Percentiles rank a stretch among this genome's conserved stretches.
These are phyloP conservation scores for Neodon shergylaensis DNA, from an alignment of 2,113 vertebrate genomes.

Conservation along the genomic window DNA sequence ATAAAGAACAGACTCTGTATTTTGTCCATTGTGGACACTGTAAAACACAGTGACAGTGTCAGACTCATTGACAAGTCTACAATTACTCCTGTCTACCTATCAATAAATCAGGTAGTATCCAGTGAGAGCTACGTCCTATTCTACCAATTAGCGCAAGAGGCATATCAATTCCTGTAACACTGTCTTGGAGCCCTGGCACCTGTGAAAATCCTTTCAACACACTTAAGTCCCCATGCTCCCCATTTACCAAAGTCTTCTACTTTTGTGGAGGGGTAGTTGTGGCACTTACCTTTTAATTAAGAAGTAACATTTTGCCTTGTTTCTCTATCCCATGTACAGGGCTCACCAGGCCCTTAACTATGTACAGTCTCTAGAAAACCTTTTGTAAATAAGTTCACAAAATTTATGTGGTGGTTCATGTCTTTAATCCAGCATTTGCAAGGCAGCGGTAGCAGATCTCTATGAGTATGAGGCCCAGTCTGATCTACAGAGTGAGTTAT, in stretches of 20 bases:
- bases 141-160: slow-evolving; percentile 87
- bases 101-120: slow-evolving; percentile 91
- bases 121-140: slow-evolving; percentile 95
- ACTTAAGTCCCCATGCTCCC: slow-evolving; percentile 60
- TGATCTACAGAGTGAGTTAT: not conserved
- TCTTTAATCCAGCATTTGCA: not conserved
- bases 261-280: slow-evolving; percentile 76
- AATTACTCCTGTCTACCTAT: slow-evolving; percentile 92
- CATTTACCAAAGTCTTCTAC: slow-evolving; percentile 81
- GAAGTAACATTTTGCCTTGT: slow-evolving; percentile 55
- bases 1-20: not conserved
- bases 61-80: slow-evolving; percentile 91
- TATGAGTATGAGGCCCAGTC: not conserved
- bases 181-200: slow-evolving; percentile 55
- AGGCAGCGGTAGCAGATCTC: not conserved
- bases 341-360: slow-evolving; percentile 1
- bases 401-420: not conserved
- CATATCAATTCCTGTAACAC: slow-evolving; percentile 74
- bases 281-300: slow-evolving; percentile 75
- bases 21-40: slow-evolving; percentile 95
- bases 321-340: slow-evolving; percentile 65
- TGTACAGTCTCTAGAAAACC: slow-evolving; percentile 72
- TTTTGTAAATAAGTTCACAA: slow-evolving; percentile 85
- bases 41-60: slow-evolving; percentile 91
- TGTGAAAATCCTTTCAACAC: slow-evolving; percentile 62